Percentiles rank a stretch among this genome's conserved stretches.
Evolutionary conservation across 30 jellyfish, hydroid and myxozoan genomes (phyloP).

Genomic region (Aurelia coerulea): DNA sequence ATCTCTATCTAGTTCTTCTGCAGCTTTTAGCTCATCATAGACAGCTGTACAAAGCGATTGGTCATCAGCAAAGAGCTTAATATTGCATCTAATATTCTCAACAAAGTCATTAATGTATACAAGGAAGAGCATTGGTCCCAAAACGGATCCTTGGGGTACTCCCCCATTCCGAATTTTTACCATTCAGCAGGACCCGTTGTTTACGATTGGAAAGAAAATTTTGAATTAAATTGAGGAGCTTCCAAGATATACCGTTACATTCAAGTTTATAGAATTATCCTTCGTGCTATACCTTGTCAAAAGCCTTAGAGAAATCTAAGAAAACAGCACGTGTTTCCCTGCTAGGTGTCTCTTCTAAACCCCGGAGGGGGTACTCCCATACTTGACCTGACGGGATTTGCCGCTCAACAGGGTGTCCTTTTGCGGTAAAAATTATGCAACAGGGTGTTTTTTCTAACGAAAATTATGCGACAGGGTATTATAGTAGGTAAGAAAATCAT

Average conservation of each 20-base stretch:
- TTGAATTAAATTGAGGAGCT: not conserved
- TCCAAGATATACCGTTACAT: conserved; percentile 40
- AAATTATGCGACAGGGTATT: too few relatives aligned
- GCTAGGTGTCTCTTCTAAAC: too few relatives aligned
- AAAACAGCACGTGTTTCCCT: too few relatives aligned
- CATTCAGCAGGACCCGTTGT: conserved; percentile 35
- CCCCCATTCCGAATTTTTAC: conserved; percentile 35
- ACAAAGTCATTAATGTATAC: conserved; percentile 30
- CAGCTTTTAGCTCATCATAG: conserved; percentile 7
- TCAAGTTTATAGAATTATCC: conserved; percentile 20
- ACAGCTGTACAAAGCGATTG: not conserved
- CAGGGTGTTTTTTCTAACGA: too few relatives aligned
- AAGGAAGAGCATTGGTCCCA: conserved; percentile 35
- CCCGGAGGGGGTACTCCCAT: too few relatives aligned
- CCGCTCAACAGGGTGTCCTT: too few relatives aligned
- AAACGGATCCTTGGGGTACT: conserved; percentile 38
- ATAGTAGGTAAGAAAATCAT: too few relatives aligned
- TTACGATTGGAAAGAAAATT: conserved; percentile 27
- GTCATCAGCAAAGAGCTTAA: conserved; percentile 29
- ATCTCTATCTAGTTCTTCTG: not conserved
- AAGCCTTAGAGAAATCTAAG: not conserved
- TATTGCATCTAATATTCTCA: conserved; percentile 1
- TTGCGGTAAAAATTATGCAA: too few relatives aligned
- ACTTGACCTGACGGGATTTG: too few relatives aligned
- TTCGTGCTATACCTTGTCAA: conserved; percentile 39